Evolutionary conservation across 2,113 vertebrate genomes (phyloP), one percentile per base, ranked within the genome.

Genomic region (Hydropotes inermis): DNA sequence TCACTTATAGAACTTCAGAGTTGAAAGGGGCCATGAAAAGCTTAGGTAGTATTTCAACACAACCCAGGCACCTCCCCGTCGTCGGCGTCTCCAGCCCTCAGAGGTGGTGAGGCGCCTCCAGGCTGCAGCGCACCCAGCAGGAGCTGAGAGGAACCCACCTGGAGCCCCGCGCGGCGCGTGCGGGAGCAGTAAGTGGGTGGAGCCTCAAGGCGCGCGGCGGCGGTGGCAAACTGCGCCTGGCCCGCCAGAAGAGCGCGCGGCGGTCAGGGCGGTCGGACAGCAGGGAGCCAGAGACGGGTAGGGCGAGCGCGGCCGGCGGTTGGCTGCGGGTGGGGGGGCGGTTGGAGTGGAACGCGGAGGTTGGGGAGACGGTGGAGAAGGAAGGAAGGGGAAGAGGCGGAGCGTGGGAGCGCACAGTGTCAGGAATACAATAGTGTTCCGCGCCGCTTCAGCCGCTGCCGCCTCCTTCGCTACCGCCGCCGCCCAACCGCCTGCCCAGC

Each of bases 371-470:
- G 74, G 79, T 74, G 67, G 81, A 98, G 89, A 97, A 95, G 94
- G 85, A 97, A 97, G 90, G 98, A 97, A 98, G 88, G 97, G 99
- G 99, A 99, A 50, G 1, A 98, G 99, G 99, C 98, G 99, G 99
- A 98, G 98, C 99, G 99, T 98, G 98, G 98, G 99, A 99, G 99
- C 99, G 98, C 90, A 98, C 98, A 97, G 99, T 98, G 98, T 98
- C 98, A 98, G 98, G 98, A 98, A 99, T 99, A 99, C 99, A 99
- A 99, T 99, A 99, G 99, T 98, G 98, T 99, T 99, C 99, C 99
- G 99, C 99, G 99, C 99, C 97, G 87, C 92, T 81, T 91, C 83
- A 61, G 91, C 89, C 43, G 83, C 92, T 50, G 84, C 96, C 92
- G 96, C 91, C 11, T 39, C 92, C 30, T 25, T 91, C 7, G 43